Conservation (phyloP, 2,888 invertebrate genomes). For the Lobophora halterata region DNA sequence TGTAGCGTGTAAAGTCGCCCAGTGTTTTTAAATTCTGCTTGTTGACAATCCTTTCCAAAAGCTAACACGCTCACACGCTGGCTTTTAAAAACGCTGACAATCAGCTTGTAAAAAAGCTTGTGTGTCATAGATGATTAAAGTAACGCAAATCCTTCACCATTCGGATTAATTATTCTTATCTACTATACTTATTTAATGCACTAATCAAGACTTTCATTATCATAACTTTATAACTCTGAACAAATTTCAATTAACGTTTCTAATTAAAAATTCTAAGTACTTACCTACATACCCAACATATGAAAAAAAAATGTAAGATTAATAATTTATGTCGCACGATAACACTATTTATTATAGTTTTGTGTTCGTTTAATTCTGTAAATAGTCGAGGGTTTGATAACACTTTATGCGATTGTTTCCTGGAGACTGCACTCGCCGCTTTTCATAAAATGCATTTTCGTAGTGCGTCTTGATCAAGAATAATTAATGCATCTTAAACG, state of each 20-base stretch:
- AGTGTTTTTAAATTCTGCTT: too few relatives aligned
- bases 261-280: conserved; percentile 67
- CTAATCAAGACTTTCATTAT: conserved; percentile 41
- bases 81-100: too few relatives aligned
- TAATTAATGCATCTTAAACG: too few relatives aligned
- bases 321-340: conserved; percentile 72
- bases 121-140: too few relatives aligned
- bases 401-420: conserved; percentile 14
- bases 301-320: conserved; percentile 68
- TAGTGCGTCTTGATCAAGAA: too few relatives aligned
- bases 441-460: conserved; percentile 3
- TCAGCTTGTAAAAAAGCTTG: too few relatives aligned
- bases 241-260: conserved; percentile 71
- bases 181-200: conserved; percentile 29
- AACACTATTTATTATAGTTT: conserved; percentile 67
- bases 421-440: conserved; percentile 1
- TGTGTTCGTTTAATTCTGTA: conserved; percentile 66
- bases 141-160: conserved; percentile 3
- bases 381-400: conserved; percentile 34
- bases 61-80: too few relatives aligned
- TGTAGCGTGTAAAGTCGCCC: too few relatives aligned
- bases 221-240: conserved; percentile 44
- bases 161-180: conserved; percentile 14
- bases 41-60: too few relatives aligned
- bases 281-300: conserved; percentile 37